phyloP scores from a whole-genome alignment of 2,888 invertebrate genomes.

The Dichetophora obliterata region DNA sequence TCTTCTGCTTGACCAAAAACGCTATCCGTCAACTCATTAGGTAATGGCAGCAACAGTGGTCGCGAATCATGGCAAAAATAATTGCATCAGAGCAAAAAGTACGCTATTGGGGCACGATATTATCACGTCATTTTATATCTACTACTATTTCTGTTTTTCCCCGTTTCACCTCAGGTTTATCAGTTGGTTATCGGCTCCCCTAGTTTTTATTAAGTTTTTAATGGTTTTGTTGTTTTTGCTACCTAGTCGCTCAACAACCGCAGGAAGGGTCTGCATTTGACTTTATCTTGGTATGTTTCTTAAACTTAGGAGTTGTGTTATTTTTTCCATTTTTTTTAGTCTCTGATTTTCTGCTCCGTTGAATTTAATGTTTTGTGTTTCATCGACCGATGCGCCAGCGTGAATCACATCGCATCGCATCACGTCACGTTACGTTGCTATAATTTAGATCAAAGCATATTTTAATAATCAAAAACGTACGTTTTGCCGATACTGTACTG shows the following conservation, averaged over 20 bases:
- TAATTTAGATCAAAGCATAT: conserved; percentile 37
- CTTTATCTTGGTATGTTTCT: conserved; percentile 28
- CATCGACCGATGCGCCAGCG: conserved; percentile 50
- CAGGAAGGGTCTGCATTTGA: conserved; percentile 10
- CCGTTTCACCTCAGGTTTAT: not conserved
- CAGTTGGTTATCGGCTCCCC: not conserved
- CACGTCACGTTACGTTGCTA: conserved; percentile 33
- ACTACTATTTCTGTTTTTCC: not conserved
- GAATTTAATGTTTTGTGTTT: conserved; percentile 56
- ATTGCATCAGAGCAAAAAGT: not conserved
- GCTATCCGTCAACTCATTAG: conserved; percentile 13
- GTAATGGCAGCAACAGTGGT: conserved; percentile 18
- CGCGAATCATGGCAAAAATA: conserved; percentile 6
- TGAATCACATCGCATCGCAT: conserved; percentile 33
- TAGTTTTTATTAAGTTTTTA: not conserved
- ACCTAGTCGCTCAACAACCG: not conserved
- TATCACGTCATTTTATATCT: conserved; percentile 57
- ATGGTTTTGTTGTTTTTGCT: not conserved
- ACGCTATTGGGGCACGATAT: conserved; percentile 50
- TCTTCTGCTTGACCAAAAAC: not conserved
- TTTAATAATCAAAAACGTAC: conserved; percentile 36
- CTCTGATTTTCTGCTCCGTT: conserved; percentile 68
- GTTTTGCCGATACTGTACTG: conserved; percentile 56
- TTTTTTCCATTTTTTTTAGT: conserved; percentile 41
- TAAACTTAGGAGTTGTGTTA: not conserved